phyloP scores from a whole-genome alignment of 2,113 vertebrate species.

The Rattus rattus region DNA sequence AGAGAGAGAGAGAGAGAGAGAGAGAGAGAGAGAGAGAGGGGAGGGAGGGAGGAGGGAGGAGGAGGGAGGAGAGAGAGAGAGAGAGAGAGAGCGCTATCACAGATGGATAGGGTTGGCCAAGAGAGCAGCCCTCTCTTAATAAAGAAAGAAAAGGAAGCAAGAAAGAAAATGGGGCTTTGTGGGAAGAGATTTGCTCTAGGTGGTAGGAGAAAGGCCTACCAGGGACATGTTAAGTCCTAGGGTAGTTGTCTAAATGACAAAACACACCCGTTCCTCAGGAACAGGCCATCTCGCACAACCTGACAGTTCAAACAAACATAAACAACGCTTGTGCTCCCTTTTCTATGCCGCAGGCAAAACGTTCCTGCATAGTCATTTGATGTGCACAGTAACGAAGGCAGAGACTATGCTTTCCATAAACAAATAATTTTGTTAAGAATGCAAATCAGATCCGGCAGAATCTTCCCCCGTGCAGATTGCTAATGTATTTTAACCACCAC shows the following conservation, averaged over 20 bases:
- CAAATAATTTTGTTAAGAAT: conserved; percentile 52
- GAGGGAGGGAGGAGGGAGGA: too few relatives aligned
- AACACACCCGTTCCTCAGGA: not conserved
- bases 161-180: not conserved
- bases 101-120: not conserved
- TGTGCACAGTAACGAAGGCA: conserved; percentile 42
- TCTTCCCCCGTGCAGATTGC: conserved; percentile 43
- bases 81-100: too few relatives aligned
- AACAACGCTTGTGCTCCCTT: not conserved
- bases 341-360: conserved; percentile 41
- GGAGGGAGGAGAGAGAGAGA: too few relatives aligned
- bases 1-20: too few relatives aligned
- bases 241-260: not conserved
- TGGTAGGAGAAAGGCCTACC: not conserved
- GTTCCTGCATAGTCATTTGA: conserved; percentile 44
- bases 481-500: conserved; percentile 57
- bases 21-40: too few relatives aligned
- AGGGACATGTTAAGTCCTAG: not conserved
- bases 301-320: conserved; percentile 51
- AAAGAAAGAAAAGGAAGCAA: not conserved
- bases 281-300: not conserved
- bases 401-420: conserved; percentile 19
- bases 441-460: conserved; percentile 1
- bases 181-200: conserved; percentile 5
- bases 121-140: not conserved